Conservation (phyloP, 2,113 vertebrate genomes). For the Sus scrofa region DNA sequence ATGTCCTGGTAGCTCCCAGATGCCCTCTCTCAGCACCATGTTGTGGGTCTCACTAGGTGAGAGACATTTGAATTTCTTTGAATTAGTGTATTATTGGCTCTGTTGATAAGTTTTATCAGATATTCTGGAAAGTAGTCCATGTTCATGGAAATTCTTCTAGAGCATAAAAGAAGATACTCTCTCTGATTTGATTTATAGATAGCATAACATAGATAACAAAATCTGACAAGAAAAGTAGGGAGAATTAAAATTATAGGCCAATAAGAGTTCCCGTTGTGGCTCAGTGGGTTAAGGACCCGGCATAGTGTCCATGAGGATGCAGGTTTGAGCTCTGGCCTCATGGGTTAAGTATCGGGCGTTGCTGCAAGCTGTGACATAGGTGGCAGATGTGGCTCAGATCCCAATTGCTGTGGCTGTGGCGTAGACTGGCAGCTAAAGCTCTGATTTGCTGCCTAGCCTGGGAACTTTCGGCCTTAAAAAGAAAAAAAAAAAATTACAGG, state of each 20-base stretch:
- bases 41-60: not conserved
- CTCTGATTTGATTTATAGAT: not conserved
- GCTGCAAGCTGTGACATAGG: too few species aligned
- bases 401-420: too few species aligned
- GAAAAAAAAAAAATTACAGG: not conserved
- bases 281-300: too few species aligned
- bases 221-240: not conserved
- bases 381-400: too few species aligned
- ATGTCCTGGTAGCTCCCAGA: not conserved
- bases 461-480: too few species aligned
- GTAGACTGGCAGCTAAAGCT: too few species aligned
- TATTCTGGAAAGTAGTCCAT: not conserved
- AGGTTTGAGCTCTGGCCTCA: too few species aligned
- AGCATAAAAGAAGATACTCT: not conserved
- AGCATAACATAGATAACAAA: not conserved
- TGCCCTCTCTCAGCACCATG: not conserved
- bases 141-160: not conserved
- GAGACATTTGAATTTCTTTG: not conserved
- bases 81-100: not conserved
- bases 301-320: too few species aligned
- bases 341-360: too few species aligned
- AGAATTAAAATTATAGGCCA: not conserved
- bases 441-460: too few species aligned
- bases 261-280: too few species aligned
- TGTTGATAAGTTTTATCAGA: not conserved